Base-by-base conservation (phyloP, 1,140 invertebrate genomes). In the Apis laboriosa region DNA sequence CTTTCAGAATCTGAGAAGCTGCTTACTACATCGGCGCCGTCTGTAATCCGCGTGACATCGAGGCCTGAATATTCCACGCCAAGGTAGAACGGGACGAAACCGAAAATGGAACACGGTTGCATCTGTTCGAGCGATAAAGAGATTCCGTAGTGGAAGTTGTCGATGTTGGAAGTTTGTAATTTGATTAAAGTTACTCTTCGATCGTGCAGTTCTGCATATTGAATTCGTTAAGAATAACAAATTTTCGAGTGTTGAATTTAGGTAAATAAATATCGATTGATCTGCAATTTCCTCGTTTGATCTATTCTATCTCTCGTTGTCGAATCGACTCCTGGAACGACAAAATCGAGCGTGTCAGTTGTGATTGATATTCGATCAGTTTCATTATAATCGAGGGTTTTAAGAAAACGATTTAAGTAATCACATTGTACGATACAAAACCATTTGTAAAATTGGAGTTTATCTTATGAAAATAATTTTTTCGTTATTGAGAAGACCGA, bases 311-410 rank as follows among this genome's bases (percentile, higher is more conserved):
- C 21, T 9, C 1, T 28, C 5, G 34, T 9, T 53, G 21, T 4
- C 21, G 8, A 43, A 43, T 24, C 24, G 67, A 28, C 34, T 55
- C 68, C 63, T 73, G n/a, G 70, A 55, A 58, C n/a, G 56, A 72
- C 66, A 72, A 56, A 28, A 77, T 51, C 78, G 11, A 63, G 73
- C 51, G 63, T 73, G 43, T 60, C 60, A 28, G n/a, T 9, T 34
- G 24, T 60, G 53, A 80, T 80, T 64, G 60, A 74, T 74, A 60
- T n/a, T 73, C 28, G 19, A 19, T 21, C 24, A 43, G 60, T 74
- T 51, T 66, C 78, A 74, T 61, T 80, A 17, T 60, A 53, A 60
- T 17, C 58, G 60, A 74, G 71, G 51, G 15, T 55, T 66, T 28
- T 12, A 13, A 1, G 28, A 55, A 64, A 66, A 15, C 28, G 12